Evolutionary conservation across 2,797 vertebrate species (phyloP).

Genomic region (Pristis pectinata): DNA sequence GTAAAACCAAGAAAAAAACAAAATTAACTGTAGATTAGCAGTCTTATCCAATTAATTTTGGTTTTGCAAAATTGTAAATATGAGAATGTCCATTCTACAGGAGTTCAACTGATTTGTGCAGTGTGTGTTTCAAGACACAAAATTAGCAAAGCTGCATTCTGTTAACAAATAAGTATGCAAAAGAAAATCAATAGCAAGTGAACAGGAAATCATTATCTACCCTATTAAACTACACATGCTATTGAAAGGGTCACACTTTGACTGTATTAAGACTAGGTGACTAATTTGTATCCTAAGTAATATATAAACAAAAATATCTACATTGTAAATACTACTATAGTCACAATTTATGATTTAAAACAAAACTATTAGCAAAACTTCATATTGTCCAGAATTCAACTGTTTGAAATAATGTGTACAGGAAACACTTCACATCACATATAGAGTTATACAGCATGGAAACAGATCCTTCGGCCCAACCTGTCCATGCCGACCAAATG

Average conservation of each 20-base stretch:
- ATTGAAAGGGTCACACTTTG: constrained; percentile 47
- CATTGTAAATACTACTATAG: background rate
- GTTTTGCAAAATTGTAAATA: background rate
- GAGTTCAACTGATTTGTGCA: background rate
- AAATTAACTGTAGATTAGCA: background rate
- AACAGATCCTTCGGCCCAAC: too few relatives aligned
- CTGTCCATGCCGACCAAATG: too few relatives aligned
- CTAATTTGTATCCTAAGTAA: constrained; percentile 37
- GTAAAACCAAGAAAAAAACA: background rate
- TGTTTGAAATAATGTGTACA: background rate
- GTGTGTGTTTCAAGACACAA: background rate
- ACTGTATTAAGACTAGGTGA: constrained; percentile 45
- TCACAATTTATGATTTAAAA: background rate
- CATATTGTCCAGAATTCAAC: background rate
- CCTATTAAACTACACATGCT: constrained; percentile 57
- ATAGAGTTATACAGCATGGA: too few relatives aligned
- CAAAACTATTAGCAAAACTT: background rate
- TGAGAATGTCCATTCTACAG: background rate
- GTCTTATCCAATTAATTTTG: background rate
- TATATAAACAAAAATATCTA: constrained; percentile 28
- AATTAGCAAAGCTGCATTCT: constrained; percentile 51
- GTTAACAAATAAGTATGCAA: constrained; percentile 68
- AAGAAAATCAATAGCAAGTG: constrained; percentile 64
- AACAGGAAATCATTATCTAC: constrained; percentile 61
- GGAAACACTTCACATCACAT: background rate